Percentiles rank a stretch among this genome's conserved stretches.
phyloP scores from a whole-genome alignment of 1,140 invertebrate species.

The Polypedilum vanderplanki region DNA sequence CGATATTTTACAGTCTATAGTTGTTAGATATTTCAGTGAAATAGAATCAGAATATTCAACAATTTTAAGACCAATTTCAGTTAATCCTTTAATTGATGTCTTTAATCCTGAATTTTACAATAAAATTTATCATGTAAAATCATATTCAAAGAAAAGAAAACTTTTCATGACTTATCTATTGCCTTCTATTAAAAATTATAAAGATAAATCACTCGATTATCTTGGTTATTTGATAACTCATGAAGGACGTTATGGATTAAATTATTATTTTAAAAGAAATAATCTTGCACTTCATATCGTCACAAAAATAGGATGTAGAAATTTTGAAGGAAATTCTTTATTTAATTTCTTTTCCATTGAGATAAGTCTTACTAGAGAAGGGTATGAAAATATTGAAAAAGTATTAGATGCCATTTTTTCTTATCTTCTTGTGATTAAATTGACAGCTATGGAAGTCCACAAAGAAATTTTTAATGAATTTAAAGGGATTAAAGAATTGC shows the following conservation, averaged over 20 bases:
- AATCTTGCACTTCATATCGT: not conserved
- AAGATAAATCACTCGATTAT: conserved; percentile 1
- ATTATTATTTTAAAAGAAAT: not conserved
- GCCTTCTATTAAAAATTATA: not conserved
- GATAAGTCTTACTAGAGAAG: not conserved
- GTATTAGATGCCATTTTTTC: conserved; percentile 11
- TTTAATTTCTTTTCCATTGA: conserved; percentile 17
- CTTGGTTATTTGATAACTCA: not conserved
- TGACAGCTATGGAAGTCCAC: conserved; percentile 50
- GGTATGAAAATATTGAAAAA: not conserved
- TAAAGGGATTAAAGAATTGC: conserved; percentile 61
- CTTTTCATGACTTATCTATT: conserved; percentile 6
- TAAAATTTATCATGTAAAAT: conserved; percentile 18
- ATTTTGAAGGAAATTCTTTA: conserved; percentile 16
- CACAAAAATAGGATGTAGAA: not conserved
- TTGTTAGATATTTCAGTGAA: not conserved
- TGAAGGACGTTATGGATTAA: conserved; percentile 1
- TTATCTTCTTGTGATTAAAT: conserved; percentile 15
- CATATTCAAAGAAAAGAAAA: not conserved
- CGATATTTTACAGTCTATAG: not conserved
- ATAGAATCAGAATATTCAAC: not conserved
- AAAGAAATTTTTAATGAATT: conserved; percentile 46
- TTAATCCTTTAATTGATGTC: conserved; percentile 12
- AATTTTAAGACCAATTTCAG: not conserved
- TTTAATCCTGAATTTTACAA: conserved; percentile 5